Evolutionary conservation across 2,797 vertebrate species (phyloP).

Genomic region (Masticophis lateralis): DNA sequence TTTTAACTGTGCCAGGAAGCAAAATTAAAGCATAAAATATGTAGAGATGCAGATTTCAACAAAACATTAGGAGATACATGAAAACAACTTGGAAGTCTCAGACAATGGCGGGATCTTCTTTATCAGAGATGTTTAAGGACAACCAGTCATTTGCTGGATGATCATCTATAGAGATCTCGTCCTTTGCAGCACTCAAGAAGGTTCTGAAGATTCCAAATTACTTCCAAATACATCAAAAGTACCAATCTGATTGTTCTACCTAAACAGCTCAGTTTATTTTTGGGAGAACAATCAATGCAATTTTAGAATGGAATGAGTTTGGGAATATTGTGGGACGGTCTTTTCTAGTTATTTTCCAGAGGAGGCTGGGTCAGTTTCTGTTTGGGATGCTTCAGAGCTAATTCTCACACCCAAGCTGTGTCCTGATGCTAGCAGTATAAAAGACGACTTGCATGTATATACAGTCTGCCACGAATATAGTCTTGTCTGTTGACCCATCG

Average conservation of each 20-base stretch:
- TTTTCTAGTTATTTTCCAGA: background rate
- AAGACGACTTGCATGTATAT: background rate
- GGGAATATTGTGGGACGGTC: background rate
- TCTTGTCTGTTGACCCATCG: background rate
- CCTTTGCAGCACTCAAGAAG: background rate
- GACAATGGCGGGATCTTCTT: background rate
- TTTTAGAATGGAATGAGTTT: background rate
- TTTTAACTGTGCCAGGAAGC: background rate
- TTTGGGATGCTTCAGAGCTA: background rate
- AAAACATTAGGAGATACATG: background rate
- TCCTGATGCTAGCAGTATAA: background rate
- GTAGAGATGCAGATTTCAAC: background rate
- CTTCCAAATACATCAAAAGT: background rate
- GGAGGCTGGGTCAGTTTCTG: background rate
- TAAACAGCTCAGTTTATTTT: background rate
- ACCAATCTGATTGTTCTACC: background rate
- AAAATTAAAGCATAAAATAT: background rate
- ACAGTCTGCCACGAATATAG: background rate
- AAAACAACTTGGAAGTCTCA: background rate
- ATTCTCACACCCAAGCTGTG: background rate
- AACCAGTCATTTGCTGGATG: background rate
- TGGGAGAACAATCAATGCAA: background rate
- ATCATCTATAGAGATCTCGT: background rate
- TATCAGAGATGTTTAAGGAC: background rate
- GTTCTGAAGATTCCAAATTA: background rate